Percentiles rank a stretch among this genome's conserved stretches.
phyloP scores from a whole-genome alignment of 2,797 vertebrate species.

The Trachurus trachurus region DNA sequence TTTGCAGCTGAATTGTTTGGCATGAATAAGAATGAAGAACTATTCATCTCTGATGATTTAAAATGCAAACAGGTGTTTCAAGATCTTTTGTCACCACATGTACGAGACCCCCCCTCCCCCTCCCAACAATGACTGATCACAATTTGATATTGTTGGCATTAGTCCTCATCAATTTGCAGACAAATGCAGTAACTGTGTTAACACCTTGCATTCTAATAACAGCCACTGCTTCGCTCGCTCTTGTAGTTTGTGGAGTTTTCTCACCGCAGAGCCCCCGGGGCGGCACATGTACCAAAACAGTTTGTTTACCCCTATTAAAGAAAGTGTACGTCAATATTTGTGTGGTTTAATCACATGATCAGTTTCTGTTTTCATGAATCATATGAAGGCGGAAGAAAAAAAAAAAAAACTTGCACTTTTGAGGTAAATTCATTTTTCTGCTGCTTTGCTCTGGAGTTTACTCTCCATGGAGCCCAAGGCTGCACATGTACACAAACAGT shows the following conservation, averaged over 20 bases:
- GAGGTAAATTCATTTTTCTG: too few species aligned
- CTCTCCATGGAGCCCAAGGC: too few species aligned
- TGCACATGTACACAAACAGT: too few species aligned
- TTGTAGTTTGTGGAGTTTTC: not conserved
- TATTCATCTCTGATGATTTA: slow-evolving; percentile 24
- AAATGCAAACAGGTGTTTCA: slow-evolving; percentile 48
- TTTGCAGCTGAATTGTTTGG: slow-evolving; percentile 26
- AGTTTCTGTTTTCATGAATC: not conserved
- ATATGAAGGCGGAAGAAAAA: not conserved
- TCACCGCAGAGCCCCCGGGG: not conserved
- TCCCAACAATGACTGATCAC: not conserved
- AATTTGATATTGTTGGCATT: not conserved
- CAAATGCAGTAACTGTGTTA: not conserved
- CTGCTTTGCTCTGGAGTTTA: too few species aligned
- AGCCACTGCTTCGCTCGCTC: not conserved
- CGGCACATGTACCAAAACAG: not conserved
- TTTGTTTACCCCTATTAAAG: not conserved
- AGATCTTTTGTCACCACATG: slow-evolving; percentile 20
- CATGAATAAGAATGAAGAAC: slow-evolving; percentile 42
- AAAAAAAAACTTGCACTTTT: not conserved
- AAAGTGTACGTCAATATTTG: not conserved
- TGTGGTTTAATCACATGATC: not conserved
- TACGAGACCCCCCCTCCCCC: not conserved
- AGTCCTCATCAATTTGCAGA: slow-evolving; percentile 3
- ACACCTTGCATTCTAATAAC: not conserved